Conservation (phyloP, 2,888 invertebrate genomes). For the Mythimna loreyi region DNA sequence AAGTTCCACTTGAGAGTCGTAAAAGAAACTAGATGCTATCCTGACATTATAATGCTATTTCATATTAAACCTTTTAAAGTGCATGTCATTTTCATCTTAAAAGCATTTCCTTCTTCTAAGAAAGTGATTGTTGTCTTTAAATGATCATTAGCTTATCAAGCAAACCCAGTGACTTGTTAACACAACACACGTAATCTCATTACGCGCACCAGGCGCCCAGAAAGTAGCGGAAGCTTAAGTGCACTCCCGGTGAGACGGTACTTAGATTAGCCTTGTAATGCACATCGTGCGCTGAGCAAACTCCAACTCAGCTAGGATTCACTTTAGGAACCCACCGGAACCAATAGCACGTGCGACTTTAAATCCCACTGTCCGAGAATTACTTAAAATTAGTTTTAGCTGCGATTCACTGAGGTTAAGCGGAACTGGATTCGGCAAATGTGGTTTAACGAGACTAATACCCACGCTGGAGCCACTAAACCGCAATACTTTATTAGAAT, state of each 20-base stretch:
- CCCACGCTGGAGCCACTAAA: background rate
- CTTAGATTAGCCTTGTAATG: slow-evolving; percentile 68
- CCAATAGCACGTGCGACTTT: slow-evolving; percentile 33
- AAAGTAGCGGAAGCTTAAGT: slow-evolving; percentile 68
- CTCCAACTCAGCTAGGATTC: slow-evolving; percentile 53
- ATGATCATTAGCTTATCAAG: slow-evolving; percentile 30
- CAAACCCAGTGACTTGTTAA: slow-evolving; percentile 55
- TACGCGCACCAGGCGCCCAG: slow-evolving; percentile 63
- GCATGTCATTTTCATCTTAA: background rate
- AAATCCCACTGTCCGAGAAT: slow-evolving; percentile 48
- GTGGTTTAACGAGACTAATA: slow-evolving; percentile 9
- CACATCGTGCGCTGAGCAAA: slow-evolving; percentile 60
- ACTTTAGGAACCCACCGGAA: slow-evolving; percentile 53
- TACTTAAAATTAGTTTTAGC: slow-evolving; percentile 46
- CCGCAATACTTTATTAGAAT: slow-evolving; percentile 5
- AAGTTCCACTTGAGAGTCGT: slow-evolving; percentile 8
- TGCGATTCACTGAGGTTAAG: slow-evolving; percentile 38
- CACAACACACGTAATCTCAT: slow-evolving; percentile 66
- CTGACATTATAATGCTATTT: slow-evolving; percentile 16
- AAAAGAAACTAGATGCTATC: slow-evolving; percentile 7
- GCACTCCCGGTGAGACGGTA: slow-evolving; percentile 65
- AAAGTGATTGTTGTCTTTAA: background rate
- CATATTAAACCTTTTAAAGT: slow-evolving; percentile 4
- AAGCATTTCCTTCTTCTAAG: background rate
- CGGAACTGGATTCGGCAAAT: slow-evolving; percentile 33